Evolutionary conservation across 2,797 vertebrate genomes (phyloP), one percentile per base, ranked within the genome.

Genomic region (Xerus rutilus): DNA sequence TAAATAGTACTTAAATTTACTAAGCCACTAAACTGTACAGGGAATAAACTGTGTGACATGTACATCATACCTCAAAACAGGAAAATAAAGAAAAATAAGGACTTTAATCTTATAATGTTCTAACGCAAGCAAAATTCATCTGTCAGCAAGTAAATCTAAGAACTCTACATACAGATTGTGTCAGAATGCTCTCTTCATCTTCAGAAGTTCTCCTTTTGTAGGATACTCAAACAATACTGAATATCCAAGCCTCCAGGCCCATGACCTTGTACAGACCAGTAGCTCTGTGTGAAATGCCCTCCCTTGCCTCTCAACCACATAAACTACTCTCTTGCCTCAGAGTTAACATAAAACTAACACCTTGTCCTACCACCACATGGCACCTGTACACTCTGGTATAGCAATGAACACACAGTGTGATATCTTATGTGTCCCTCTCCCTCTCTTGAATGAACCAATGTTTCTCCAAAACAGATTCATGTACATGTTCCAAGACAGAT

Each of bases 231-330:
- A 64, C 4, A 45, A 17, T 0, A 59, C 15, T 7, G 23, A 67
- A 54, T 5, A 28, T 11, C 32, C 39, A 12, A 0, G 35, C 17
- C 69, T 81, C 25, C 17, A 73, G 45, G 64, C 67, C 62, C 30
- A 32, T 0, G 14, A 59, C 62, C 25, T 7, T 6, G 14, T 5
- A 35, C 15, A 35, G 0, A 6, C 43, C 32, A 18, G 57, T 1
- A 43, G n/a, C 25, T 67, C 47, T 74, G 69, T 11, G 54, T 14
- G 52, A 39, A 35, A 47, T 47, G 35, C 15, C 23, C 45, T 83
- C 17, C 28, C 5, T 10, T 47, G 47, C 15, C 14, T 21, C 18
- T 32, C 64, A 17, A n/a, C 13, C 74, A 69, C 8, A 25, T 59
- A 54, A 35, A 77, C 17, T 45, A 72, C 30, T 3, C 62, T 74